Evolutionary conservation across 2,888 invertebrate species (phyloP).

Genomic region (Vesta saturnalis): DNA sequence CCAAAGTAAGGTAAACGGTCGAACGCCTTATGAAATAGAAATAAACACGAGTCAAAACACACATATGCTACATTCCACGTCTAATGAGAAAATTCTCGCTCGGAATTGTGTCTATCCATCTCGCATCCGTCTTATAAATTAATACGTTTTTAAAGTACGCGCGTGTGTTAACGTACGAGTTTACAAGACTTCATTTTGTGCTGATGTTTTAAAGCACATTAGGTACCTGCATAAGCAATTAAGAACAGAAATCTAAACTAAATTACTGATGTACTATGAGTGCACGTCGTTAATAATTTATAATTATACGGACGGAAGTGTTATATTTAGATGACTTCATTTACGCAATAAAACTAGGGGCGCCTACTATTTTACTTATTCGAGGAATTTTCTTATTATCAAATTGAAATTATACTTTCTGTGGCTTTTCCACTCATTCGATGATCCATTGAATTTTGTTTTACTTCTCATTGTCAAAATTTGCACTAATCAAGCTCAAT

Average conservation of each 20-base stretch:
- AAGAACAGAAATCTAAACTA: constrained; percentile 26
- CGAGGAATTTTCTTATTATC: too few relatives aligned
- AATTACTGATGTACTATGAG: constrained; percentile 26
- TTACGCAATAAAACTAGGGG: constrained; percentile 12
- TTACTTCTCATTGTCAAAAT: too few relatives aligned
- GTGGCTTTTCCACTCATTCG: too few relatives aligned
- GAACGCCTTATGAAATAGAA: constrained; percentile 24
- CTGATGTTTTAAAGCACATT: constrained; percentile 20
- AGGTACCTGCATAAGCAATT: constrained; percentile 27
- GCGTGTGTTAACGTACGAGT: constrained; percentile 18
- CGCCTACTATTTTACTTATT: too few relatives aligned
- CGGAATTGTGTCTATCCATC: constrained; percentile 21
- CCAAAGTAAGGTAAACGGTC: background rate
- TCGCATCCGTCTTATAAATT: constrained; percentile 33
- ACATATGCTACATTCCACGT: constrained; percentile 31
- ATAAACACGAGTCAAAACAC: constrained; percentile 35
- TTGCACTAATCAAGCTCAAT: too few relatives aligned
- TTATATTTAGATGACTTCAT: constrained; percentile 28
- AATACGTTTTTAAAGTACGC: constrained; percentile 28
- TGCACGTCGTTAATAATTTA: constrained; percentile 30
- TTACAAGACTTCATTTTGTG: constrained; percentile 16
- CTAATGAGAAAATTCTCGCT: constrained; percentile 36
- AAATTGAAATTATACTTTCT: too few relatives aligned
- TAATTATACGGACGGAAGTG: constrained; percentile 27
- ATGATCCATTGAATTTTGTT: too few relatives aligned